These are phyloP conservation scores for Daphoenositta chrysoptera DNA, from an alignment of 2,113 vertebrate genomes.

Conservation along the genomic window DNA sequence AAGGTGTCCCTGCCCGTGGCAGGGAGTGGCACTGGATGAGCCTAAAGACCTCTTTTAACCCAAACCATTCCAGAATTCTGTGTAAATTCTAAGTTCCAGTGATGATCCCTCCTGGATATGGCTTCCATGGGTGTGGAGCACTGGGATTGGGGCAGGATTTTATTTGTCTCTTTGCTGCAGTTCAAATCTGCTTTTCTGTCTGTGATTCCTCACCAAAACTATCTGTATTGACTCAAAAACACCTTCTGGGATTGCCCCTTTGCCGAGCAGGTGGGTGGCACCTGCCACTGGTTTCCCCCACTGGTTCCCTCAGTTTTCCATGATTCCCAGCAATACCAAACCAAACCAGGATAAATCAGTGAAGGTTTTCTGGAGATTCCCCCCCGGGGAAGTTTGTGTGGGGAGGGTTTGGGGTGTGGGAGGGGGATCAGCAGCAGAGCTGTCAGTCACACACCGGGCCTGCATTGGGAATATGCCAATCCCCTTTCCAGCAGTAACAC, in stretches of 20 bases:
- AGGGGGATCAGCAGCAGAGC: neutral
- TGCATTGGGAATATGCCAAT: constrained; percentile 49
- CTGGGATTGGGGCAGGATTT: rapidly evolving
- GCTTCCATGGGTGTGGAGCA: rapidly evolving
- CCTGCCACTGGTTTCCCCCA: neutral
- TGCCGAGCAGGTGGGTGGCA: neutral
- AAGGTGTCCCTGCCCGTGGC: neutral
- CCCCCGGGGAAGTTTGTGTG: neutral
- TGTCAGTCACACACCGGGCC: neutral
- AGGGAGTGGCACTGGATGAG: neutral
- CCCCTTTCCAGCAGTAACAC: constrained; percentile 49
- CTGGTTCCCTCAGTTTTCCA: neutral
- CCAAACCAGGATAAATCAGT: neutral
- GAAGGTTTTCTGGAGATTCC: neutral
- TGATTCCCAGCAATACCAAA: neutral
- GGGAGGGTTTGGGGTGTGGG: neutral
- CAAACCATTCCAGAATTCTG: neutral
- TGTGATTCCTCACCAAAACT: rapidly evolving
- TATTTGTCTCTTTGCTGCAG: neutral
- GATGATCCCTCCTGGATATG: rapidly evolving
- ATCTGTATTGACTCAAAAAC: rapidly evolving
- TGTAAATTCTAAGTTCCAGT: neutral
- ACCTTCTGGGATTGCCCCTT: no score
- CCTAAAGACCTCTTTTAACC: neutral
- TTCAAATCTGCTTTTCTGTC: neutral